Evolutionary conservation across 2,797 vertebrate species (phyloP).

Genomic region (Chaetodon trifasciatus): DNA sequence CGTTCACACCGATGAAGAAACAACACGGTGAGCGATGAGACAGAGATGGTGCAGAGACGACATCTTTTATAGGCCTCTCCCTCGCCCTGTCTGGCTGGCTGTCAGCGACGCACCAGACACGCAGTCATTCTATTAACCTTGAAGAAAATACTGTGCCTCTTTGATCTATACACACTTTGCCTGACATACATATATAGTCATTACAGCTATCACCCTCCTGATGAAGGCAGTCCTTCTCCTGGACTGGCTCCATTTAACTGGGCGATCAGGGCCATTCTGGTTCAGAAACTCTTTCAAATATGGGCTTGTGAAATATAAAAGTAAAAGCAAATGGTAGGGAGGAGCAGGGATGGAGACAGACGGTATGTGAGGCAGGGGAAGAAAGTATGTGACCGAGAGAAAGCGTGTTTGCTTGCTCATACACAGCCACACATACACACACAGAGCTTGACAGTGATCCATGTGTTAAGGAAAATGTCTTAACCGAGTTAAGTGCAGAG

Average conservation of each 20-base stretch:
- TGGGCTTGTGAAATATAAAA: background rate
- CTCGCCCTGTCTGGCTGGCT: constrained; percentile 9
- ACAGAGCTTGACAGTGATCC: constrained; percentile 50
- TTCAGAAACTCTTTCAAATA: background rate
- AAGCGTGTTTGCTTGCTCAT: background rate
- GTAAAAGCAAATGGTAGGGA: background rate
- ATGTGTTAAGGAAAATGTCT: constrained; percentile 67
- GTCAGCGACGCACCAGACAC: constrained; percentile 24
- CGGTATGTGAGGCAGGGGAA: constrained; percentile 11
- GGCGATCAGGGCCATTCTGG: background rate
- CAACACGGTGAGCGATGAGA: constrained; percentile 51
- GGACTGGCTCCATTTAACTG: background rate
- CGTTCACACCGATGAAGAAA: constrained; percentile 57
- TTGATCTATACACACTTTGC: constrained; percentile 7
- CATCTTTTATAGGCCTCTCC: background rate
- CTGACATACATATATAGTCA: background rate
- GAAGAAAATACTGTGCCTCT: background rate
- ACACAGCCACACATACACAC: constrained; percentile 22
- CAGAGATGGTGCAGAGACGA: background rate
- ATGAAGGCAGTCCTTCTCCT: background rate
- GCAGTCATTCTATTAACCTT: constrained; percentile 31
- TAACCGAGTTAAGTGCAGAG: constrained; percentile 38
- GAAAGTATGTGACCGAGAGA: constrained; percentile 6
- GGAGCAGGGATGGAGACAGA: constrained; percentile 1
- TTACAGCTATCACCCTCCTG: background rate